Percentiles rank a stretch among this genome's conserved stretches.
Conservation (phyloP, 2,113 vertebrate species). For the Empidonax traillii region DNA sequence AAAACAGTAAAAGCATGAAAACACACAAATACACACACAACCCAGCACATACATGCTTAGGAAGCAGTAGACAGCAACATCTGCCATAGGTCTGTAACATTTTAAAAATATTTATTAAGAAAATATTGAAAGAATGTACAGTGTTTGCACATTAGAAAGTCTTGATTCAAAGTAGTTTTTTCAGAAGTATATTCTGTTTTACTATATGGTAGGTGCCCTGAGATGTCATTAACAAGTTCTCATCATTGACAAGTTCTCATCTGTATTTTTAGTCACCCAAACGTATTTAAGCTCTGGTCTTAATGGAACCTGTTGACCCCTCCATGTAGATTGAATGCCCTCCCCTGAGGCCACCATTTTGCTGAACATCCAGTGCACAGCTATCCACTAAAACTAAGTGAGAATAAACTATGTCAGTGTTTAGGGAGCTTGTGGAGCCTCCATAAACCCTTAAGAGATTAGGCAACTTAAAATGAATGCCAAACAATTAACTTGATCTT, state of each 20-base stretch:
- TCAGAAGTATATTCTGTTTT: not conserved
- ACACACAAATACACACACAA: not conserved
- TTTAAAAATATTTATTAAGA: constrained; percentile 18
- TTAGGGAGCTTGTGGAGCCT: not conserved
- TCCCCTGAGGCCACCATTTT: not conserved
- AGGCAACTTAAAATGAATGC: not conserved
- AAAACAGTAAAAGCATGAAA: not conserved
- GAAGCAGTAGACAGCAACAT: constrained; percentile 17
- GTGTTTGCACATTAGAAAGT: not conserved
- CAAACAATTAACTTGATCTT: constrained; percentile 42
- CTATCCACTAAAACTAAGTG: fast-evolving
- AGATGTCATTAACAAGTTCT: not conserved
- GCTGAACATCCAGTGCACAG: not conserved
- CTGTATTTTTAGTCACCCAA: not conserved
- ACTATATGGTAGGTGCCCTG: not conserved
- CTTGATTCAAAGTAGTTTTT: not conserved
- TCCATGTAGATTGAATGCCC: not conserved
- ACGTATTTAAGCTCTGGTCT: not conserved
- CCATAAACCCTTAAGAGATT: not conserved
- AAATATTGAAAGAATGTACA: constrained; percentile 10
- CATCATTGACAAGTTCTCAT: not conserved
- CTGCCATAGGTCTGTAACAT: constrained; percentile 1
- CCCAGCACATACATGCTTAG: not conserved
- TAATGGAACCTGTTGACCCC: not conserved
- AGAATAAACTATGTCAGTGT: not conserved